Evolutionary conservation across 2,113 vertebrate genomes (phyloP), one percentile per base, ranked within the genome.

Genomic region (Silurus asotus): DNA sequence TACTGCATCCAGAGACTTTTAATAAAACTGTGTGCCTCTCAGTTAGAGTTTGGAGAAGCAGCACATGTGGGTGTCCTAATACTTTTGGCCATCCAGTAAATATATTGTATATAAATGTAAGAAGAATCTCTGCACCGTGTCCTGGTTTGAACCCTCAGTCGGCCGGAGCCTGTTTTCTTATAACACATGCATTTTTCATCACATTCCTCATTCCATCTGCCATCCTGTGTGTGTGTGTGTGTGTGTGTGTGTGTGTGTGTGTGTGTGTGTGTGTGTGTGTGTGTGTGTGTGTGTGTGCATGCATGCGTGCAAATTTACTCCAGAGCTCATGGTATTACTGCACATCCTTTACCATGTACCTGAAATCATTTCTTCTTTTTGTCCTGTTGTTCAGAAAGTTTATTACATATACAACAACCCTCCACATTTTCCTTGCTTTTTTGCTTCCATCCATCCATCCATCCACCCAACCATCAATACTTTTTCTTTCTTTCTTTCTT

Each of bases 161-260:
- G 5, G n/a, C 14, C 11, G 82, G 86, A 80, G 84, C 86, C 78
- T 83, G 89, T 62, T 87, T 82, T 81, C 65, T 83, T 83, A 85
- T 62, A 81, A 85, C 84, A 67, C 81, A 87, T 91, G 85, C 48
- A 67, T 89, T 83, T 91, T 89, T 90, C 76, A 84, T 83, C 64
- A 37, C 20, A 84, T 84, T 74, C 79, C 76, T 85, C 81, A 72
- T 88, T 80, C 77, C 88, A 88, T 84, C 84, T 74, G 59, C 23
- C 0, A 87, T 85, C n/a, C 20, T 3, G 48, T 56, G 14, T 56
- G n/a, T 19, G 13, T 56, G 49, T n/a, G 48, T 51, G 72, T 13
- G 75, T 77, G 51, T 25, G 75, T 77, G 51, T 8, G 81, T 20
- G 80, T 17, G 9, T 55, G 59, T 90, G 86, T 19, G 8, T 19